Conservation (phyloP, 2,797 vertebrate genomes). For the Paratrypauchen microcephalus region DNA sequence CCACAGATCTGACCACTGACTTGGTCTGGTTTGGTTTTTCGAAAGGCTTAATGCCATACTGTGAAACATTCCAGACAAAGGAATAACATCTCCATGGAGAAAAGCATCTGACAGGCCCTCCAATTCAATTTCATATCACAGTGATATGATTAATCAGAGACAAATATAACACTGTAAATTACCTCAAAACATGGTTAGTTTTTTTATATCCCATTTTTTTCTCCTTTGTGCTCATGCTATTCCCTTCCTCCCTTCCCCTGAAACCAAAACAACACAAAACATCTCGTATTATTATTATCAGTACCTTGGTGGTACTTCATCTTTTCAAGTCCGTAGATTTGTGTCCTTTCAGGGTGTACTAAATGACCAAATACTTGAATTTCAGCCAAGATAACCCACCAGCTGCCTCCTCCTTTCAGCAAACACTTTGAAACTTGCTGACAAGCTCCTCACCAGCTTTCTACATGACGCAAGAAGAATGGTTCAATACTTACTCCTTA, state of each 20-base stretch:
- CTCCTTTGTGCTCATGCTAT: too few species aligned
- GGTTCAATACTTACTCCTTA: neutral
- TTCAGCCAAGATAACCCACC: neutral
- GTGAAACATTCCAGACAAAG: too few species aligned
- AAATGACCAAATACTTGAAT: neutral
- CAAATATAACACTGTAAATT: neutral
- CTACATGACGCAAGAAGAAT: neutral
- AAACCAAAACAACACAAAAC: neutral
- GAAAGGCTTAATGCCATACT: too few species aligned
- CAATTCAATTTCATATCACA: too few species aligned
- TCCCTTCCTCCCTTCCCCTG: neutral
- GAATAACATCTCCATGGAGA: too few species aligned
- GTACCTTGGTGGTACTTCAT: neutral
- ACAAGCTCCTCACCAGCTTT: conserved; percentile 25
- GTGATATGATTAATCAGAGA: too few species aligned
- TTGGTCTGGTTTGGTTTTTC: too few species aligned
- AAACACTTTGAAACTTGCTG: neutral
- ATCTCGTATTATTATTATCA: neutral
- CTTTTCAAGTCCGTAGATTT: neutral
- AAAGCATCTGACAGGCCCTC: too few species aligned
- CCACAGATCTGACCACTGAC: too few species aligned
- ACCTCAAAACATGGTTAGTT: neutral
- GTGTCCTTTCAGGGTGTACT: neutral
- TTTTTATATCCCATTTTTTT: too few species aligned
- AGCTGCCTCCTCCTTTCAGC: conserved; percentile 40